Conservation (phyloP, 2,113 vertebrate genomes). For the Corvus moneduloides region DNA sequence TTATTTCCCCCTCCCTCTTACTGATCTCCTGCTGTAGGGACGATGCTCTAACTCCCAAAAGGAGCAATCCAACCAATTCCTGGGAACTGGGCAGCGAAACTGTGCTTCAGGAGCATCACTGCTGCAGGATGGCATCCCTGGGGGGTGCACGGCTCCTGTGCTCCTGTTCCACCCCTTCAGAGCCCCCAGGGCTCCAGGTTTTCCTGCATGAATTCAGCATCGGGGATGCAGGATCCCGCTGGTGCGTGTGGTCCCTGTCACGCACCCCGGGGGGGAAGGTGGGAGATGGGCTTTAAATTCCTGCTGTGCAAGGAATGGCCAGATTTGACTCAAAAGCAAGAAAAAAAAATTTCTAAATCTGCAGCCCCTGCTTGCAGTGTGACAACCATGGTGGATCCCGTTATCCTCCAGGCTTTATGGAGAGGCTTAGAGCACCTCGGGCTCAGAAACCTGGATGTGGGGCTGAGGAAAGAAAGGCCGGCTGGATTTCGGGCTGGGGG, state of each 20-base stretch:
- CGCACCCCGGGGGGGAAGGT: fast-evolving
- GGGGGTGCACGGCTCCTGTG: fast-evolving
- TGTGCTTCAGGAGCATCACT: not conserved
- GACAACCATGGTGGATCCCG: conserved; percentile 50
- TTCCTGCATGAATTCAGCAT: not conserved
- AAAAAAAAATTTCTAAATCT: not conserved
- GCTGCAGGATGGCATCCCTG: not conserved
- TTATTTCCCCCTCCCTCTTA: fast-evolving
- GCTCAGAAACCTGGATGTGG: not conserved
- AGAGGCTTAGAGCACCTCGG: conserved; percentile 24
- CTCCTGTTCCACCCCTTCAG: fast-evolving
- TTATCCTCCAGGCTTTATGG: not conserved
- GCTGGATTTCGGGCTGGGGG: not conserved
- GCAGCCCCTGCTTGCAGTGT: not conserved
- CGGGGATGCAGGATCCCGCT: fast-evolving
- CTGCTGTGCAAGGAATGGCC: not conserved
- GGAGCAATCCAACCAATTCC: fast-evolving
- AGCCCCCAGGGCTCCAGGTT: not conserved
- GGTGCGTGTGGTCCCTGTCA: fast-evolving
- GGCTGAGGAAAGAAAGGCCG: not conserved
- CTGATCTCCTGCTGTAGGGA: not conserved
- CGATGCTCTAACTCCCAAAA: not conserved
- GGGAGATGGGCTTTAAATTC: not conserved
- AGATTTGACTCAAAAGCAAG: conserved; percentile 3
- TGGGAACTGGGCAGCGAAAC: fast-evolving